A percentile compares a stretch with the other conserved stretches of the same genome.
phyloP scores from a whole-genome alignment of 2,888 invertebrate genomes.

The Lutraria lutraria region DNA sequence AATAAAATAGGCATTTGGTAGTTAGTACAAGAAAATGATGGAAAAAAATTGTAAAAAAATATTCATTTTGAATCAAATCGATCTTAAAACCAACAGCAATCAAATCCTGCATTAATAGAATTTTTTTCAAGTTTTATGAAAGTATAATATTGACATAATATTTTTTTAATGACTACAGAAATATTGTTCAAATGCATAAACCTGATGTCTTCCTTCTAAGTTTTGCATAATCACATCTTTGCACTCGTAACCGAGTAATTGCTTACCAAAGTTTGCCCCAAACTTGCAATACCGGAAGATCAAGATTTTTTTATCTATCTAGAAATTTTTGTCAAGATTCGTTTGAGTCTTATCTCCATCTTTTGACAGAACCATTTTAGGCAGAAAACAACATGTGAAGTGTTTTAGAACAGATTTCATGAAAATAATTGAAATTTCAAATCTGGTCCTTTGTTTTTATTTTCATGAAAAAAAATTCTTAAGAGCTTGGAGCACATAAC shows the following conservation, averaged over 20 bases:
- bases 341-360: not conserved
- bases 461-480: not conserved
- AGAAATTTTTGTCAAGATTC: too few species aligned
- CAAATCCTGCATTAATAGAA: not conserved
- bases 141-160: not conserved
- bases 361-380: not conserved
- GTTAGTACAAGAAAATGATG: not conserved
- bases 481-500: not conserved
- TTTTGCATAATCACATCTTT: too few species aligned
- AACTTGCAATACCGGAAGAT: too few species aligned
- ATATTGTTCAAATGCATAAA: not conserved
- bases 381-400: not conserved
- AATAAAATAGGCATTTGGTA: not conserved
- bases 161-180: not conserved
- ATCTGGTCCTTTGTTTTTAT: not conserved
- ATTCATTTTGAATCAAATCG: not conserved
- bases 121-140: not conserved
- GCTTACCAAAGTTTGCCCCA: too few species aligned
- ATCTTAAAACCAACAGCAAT: not conserved
- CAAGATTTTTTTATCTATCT: too few species aligned
- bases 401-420: conserved; percentile 27
- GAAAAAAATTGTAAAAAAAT: not conserved
- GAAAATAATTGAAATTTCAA: conserved; percentile 35
- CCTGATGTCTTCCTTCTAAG: not conserved
- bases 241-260: too few species aligned